Evolutionary conservation across 37 sponge, comb jelly and placozoan species (phyloP).

Genomic region (Diacarnus erythraeanus): DNA sequence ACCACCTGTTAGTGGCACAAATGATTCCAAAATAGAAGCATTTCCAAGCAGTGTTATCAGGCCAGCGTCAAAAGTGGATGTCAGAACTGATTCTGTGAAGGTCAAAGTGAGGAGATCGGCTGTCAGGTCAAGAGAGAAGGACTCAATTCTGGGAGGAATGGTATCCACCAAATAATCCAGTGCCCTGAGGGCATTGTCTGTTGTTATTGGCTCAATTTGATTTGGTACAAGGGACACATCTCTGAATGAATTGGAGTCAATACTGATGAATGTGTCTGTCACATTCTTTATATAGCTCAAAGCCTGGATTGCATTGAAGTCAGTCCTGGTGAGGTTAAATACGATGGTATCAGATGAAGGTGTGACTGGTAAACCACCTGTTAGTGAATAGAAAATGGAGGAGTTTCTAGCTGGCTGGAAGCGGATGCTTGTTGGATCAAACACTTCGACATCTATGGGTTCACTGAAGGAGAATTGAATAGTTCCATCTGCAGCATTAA

Average conservation of each 20-base stretch:
- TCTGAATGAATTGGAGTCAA: slow-evolving; percentile 53
- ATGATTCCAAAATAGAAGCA: slow-evolving; percentile 19
- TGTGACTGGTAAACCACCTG: slow-evolving; percentile 55
- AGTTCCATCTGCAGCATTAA: slow-evolving; percentile 56
- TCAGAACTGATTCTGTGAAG: slow-evolving; percentile 68
- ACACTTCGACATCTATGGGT: slow-evolving; percentile 61
- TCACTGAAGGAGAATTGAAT: slow-evolving; percentile 79
- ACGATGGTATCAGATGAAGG: slow-evolving; percentile 41
- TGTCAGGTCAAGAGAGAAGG: slow-evolving; percentile 63
- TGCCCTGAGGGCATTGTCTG: slow-evolving; percentile 40
- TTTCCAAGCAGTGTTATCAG: slow-evolving; percentile 42
- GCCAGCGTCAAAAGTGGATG: slow-evolving; percentile 37
- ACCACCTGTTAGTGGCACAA: slow-evolving; percentile 75
- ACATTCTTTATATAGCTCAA: slow-evolving; percentile 48
- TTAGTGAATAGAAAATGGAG: slow-evolving; percentile 59
- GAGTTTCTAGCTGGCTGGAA: slow-evolving; percentile 56
- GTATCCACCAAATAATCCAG: slow-evolving; percentile 34
- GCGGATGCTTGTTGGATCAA: slow-evolving; percentile 62
- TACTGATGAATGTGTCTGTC: slow-evolving; percentile 70
- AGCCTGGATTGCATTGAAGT: slow-evolving; percentile 56
- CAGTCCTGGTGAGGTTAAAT: slow-evolving; percentile 49
- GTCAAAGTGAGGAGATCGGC: slow-evolving; percentile 59
- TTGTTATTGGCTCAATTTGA: slow-evolving; percentile 39
- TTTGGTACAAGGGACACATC: slow-evolving; percentile 73
- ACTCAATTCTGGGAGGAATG: slow-evolving; percentile 48